These are phyloP conservation scores for Astreopora myriophthalma DNA, from an alignment of 64 coral and sea anemone genomes.

Conservation along the genomic window DNA sequence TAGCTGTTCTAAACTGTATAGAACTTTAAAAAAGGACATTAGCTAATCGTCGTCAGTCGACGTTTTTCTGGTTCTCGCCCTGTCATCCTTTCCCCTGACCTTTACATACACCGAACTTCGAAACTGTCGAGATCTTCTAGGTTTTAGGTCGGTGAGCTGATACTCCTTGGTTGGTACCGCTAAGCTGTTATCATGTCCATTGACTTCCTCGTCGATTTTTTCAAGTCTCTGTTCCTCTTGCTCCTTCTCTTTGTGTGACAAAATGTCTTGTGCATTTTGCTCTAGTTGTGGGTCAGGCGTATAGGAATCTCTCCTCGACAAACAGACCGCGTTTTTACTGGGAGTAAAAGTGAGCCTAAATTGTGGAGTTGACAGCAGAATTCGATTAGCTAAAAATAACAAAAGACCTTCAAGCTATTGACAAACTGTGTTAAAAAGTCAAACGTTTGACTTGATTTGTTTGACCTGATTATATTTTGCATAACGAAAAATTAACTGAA, in stretches of 20 bases:
- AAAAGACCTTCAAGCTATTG: background rate
- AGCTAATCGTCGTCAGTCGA: background rate
- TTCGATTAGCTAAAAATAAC: background rate
- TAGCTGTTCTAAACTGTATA: background rate
- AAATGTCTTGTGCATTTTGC: conserved; percentile 28
- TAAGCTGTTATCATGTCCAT: background rate
- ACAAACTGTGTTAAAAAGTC: background rate
- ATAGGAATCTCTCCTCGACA: conserved; percentile 59
- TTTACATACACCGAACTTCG: conserved; percentile 17
- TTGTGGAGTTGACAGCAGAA: background rate
- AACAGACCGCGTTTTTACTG: background rate
- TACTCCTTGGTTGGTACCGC: background rate
- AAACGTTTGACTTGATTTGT: too few relatives aligned
- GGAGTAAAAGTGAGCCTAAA: conserved; percentile 63
- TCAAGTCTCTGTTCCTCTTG: conserved; percentile 17
- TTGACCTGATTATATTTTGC: too few relatives aligned
- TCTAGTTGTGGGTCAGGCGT: conserved; percentile 43
- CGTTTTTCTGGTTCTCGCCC: background rate
- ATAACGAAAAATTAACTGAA: too few relatives aligned
- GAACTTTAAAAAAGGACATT: background rate
- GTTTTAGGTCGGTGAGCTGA: background rate
- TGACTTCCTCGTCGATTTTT: conserved; percentile 37
- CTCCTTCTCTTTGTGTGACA: conserved; percentile 35
- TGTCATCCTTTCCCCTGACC: background rate
- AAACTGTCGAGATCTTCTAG: conserved; percentile 4